A percentile compares a stretch with the other conserved stretches of the same genome.
Evolutionary conservation across 2,113 vertebrate genomes (phyloP).

Genomic region (Thryonomys swinderianus): DNA sequence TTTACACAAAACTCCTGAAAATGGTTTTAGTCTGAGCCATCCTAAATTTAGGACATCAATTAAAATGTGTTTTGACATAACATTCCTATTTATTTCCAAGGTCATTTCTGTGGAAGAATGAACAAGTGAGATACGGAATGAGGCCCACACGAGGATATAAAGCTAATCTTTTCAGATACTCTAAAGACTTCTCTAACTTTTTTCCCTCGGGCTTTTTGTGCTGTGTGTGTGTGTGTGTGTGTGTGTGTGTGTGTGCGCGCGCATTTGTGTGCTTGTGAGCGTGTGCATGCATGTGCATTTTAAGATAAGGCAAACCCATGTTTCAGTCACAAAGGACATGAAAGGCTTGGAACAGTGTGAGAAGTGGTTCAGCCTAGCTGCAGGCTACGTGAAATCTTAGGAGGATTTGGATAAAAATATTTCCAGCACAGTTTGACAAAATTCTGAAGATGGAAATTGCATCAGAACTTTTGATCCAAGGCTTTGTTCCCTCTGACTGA

Average conservation of each 20-base stretch:
- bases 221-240: background rate
- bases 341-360: slow-evolving; percentile 61
- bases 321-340: slow-evolving; percentile 67
- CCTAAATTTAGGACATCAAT: slow-evolving; percentile 64
- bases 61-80: slow-evolving; percentile 49
- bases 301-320: slow-evolving; percentile 69
- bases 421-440: slow-evolving; percentile 63
- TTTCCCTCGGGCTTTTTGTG: background rate
- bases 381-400: slow-evolving; percentile 70
- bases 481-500: slow-evolving; percentile 53
- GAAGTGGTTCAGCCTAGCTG: slow-evolving; percentile 69
- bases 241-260: background rate
- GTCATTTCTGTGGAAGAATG: slow-evolving; percentile 54
- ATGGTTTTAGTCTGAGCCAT: slow-evolving; percentile 26
- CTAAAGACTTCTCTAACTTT: slow-evolving; percentile 44
- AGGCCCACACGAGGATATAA: background rate
- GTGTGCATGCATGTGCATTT: slow-evolving; percentile 8
- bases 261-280: no score
- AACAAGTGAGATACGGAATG: slow-evolving; percentile 20
- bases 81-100: slow-evolving; percentile 53
- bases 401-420: slow-evolving; percentile 75
- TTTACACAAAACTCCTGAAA: background rate
- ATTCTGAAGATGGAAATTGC: slow-evolving; percentile 65
- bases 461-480: slow-evolving; percentile 51
- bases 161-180: slow-evolving; percentile 60